phyloP scores from a whole-genome alignment of 2,888 invertebrate genomes.

The Mythimna pallens region DNA sequence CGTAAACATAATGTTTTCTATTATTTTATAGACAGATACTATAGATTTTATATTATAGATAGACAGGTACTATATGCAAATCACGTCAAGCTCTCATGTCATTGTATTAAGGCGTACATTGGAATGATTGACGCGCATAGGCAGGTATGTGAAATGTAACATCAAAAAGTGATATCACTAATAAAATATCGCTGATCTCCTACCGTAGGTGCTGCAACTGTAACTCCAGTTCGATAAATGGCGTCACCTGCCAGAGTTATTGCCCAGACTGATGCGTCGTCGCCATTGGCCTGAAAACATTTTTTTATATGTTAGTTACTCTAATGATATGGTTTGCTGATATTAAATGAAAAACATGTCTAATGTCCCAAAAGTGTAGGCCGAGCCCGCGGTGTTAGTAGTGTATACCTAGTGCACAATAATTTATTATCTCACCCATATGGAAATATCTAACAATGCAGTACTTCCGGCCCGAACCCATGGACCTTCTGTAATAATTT shows the following conservation, averaged over 20 bases:
- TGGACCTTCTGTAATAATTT: slow-evolving; percentile 95
- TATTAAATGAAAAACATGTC: neutral
- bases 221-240: slow-evolving; percentile 95
- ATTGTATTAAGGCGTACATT: neutral
- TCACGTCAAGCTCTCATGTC: neutral
- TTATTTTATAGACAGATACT: too few species aligned
- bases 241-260: slow-evolving; percentile 96
- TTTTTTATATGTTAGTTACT: neutral
- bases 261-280: slow-evolving; percentile 94
- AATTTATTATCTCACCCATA: slow-evolving; percentile 90
- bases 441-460: slow-evolving; percentile 94
- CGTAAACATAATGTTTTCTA: neutral
- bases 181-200: slow-evolving; percentile 65
- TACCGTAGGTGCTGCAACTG: slow-evolving; percentile 93
- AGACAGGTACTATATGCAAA: neutral
- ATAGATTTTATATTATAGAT: neutral
- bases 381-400: too few species aligned
- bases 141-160: neutral
- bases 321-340: neutral
- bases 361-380: neutral
- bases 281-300: slow-evolving; percentile 74
- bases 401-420: neutral
- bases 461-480: slow-evolving; percentile 97
- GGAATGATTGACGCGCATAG: neutral
- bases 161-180: slow-evolving; percentile 3